phyloP scores from a whole-genome alignment of 2,113 vertebrate genomes.

The Microcebus tavaratra region DNA sequence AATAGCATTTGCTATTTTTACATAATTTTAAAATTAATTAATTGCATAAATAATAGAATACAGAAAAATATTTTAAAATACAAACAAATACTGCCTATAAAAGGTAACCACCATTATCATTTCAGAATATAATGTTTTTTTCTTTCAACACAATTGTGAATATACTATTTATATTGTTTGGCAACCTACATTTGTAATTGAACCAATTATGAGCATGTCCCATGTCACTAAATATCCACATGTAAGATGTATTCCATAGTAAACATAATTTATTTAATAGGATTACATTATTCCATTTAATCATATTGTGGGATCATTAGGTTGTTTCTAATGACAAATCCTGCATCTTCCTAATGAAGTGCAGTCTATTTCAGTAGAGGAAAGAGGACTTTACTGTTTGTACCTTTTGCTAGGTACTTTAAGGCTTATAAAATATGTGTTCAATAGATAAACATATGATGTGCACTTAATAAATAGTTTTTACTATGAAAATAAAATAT shows the following conservation, averaged over 20 bases:
- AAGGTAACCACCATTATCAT: background rate
- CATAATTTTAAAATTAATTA: background rate
- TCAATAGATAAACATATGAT: background rate
- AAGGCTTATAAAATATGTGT: background rate
- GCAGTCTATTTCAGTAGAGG: background rate
- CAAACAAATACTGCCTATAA: background rate
- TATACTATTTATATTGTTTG: background rate
- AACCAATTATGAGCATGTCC: background rate
- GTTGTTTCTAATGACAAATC: background rate
- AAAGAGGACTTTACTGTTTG: background rate
- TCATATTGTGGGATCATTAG: background rate
- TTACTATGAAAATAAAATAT: background rate
- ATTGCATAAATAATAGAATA: background rate
- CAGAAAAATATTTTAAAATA: conserved; percentile 1
- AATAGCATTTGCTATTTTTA: conserved; percentile 14
- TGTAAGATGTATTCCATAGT: background rate
- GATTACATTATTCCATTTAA: background rate
- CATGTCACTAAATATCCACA: background rate
- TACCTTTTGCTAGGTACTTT: background rate
- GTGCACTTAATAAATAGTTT: background rate
- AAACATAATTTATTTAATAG: background rate
- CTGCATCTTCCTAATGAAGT: background rate
- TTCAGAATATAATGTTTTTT: background rate
- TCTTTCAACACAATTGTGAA: background rate
- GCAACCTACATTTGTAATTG: background rate